Base-by-base conservation (phyloP, 2,797 vertebrate species). In the Molossus alvarezi region DNA sequence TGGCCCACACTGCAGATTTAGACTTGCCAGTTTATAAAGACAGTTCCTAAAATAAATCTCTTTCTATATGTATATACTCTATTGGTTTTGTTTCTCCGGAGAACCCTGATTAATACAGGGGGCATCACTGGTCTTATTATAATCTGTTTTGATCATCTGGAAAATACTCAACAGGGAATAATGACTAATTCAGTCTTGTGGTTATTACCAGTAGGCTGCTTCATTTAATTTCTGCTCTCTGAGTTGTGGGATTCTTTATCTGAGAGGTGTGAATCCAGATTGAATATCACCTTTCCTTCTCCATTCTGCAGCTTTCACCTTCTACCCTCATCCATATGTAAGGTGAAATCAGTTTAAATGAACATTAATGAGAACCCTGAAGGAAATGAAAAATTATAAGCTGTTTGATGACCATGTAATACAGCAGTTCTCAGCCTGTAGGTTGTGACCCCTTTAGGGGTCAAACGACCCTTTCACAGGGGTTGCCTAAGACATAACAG, bases 111-210 rank as follows among this genome's bases (percentile, higher is more conserved):
- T 75, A 88, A 33, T 62, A 60, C 9, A 27, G 13, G 6, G 25
- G 41, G 57, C 29, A 51, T 51, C 41, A 53, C 23, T 86, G n/a
- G 21, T 81, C 60, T 90, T 48, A 81, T 4, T 75, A 18, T 62
- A 62, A 37, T 80, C 60, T 37, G 18, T 72, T 53, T 92, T 82
- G 27, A 20, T 55, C 51, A 80, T 84, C 20, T 90, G 17, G 37
- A 86, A 62, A 71, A 81, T 84, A 33, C n/a, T 90, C 60, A 69
- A 55, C 12, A 81, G 45, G 55, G 55, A 93, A 53, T 90, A 72
- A 48, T 87, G 20, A 69, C 90, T 90, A 17, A 21, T 60, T 91
- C 37, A 76, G 2, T 75, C 25, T 9, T 90, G 5, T 23, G 37
- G 27, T 60, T 90, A 67, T 75, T 75, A 27, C 12, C 15, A 18